Evolutionary conservation across 2,888 invertebrate genomes (phyloP).

Genomic region (Yponomeuta cagnagella): DNA sequence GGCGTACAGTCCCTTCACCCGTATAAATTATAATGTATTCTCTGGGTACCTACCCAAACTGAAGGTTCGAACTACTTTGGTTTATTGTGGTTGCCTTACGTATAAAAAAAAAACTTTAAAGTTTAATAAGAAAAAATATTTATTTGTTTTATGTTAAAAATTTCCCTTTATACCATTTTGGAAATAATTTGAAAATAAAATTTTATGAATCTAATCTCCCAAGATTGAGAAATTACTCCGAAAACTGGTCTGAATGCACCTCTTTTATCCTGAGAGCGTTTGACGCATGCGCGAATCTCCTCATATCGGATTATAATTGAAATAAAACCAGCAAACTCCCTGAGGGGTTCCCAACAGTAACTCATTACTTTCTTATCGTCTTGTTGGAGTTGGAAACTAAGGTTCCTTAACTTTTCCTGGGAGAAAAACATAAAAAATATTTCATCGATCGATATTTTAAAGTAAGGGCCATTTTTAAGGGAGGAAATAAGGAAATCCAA

Average conservation of each 20-base stretch:
- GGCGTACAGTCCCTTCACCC: no score
- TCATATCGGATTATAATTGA: conserved; percentile 67
- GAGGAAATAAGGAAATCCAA: conserved; percentile 4
- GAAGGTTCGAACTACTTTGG: no score
- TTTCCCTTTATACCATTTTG: no score
- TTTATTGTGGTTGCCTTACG: no score
- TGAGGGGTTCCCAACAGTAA: conserved; percentile 45
- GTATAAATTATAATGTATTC: no score
- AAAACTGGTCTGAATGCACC: conserved; percentile 17
- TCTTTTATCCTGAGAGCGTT: not conserved
- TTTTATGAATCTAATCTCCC: no score
- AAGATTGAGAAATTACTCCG: not conserved
- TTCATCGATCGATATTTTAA: not conserved
- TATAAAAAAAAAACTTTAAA: no score
- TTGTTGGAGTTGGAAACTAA: not conserved
- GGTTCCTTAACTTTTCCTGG: not conserved
- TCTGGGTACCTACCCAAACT: no score
- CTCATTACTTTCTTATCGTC: conserved; percentile 51
- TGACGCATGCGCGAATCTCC: conserved; percentile 49
- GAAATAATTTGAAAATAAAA: no score
- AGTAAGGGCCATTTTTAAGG: not conserved
- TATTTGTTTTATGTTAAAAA: no score
- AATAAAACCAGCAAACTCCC: conserved; percentile 64
- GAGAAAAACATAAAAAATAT: not conserved
- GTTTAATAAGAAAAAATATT: no score